These are phyloP conservation scores for Tiphia femorata DNA, from an alignment of 2,888 invertebrate genomes.

Conservation along the genomic window DNA sequence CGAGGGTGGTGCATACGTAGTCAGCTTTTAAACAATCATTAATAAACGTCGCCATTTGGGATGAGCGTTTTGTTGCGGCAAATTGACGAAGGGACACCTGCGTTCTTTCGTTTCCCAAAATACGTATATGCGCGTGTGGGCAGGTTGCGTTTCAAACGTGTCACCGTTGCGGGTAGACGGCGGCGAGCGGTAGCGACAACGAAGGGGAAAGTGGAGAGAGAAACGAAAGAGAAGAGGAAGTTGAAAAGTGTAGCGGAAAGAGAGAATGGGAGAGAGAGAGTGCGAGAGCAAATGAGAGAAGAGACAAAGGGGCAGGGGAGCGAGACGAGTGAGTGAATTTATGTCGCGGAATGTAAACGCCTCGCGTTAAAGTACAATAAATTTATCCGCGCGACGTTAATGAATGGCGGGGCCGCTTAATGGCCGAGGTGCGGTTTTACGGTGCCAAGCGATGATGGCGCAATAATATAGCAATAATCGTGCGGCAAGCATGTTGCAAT, in stretches of 20 bases:
- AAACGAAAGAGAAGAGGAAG: neutral
- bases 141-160: neutral
- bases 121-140: neutral
- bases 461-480: constrained; percentile 26
- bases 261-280: neutral
- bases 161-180: too few species aligned
- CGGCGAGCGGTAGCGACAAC: too few species aligned
- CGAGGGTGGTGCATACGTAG: neutral
- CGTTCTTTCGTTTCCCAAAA: neutral
- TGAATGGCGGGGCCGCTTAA: constrained; percentile 33
- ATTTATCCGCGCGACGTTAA: constrained; percentile 40
- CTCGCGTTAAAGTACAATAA: constrained; percentile 37
- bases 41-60: neutral
- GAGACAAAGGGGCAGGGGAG: too few species aligned
- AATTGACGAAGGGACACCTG: constrained; percentile 5
- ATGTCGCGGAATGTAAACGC: constrained; percentile 29
- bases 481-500: constrained; percentile 1
- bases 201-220: neutral
- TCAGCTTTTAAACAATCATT: neutral
- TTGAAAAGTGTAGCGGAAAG: neutral
- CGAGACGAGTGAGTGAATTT: constrained; percentile 25
- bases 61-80: neutral
- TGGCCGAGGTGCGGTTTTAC: constrained; percentile 18
- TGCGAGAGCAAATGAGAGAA: constrained; percentile 2
- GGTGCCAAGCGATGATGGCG: constrained; percentile 14